Percentiles rank a stretch among this genome's conserved stretches.
phyloP scores from a whole-genome alignment of 2,113 vertebrate genomes.

The Potamarius usumacintae region DNA sequence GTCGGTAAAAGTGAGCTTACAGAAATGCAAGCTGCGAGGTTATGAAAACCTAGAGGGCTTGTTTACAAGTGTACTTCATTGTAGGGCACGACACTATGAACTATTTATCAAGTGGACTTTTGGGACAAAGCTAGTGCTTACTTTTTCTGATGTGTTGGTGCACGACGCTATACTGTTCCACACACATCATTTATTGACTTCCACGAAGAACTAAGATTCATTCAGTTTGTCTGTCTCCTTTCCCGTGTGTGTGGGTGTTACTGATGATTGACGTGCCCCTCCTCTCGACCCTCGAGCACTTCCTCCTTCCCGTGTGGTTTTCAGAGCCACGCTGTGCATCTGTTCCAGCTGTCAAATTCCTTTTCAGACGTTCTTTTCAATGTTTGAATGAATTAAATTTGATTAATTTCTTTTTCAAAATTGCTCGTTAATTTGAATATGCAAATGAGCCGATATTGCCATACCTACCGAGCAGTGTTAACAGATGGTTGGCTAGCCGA shows the following conservation, averaged over 20 bases:
- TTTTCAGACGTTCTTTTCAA: not conserved
- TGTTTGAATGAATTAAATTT: not conserved
- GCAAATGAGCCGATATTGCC: not conserved
- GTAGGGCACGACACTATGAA: not conserved
- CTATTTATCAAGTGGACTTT: not conserved
- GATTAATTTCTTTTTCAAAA: not conserved
- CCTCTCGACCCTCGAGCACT: constrained; percentile 39
- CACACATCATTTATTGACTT: not conserved
- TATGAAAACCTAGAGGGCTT: not conserved
- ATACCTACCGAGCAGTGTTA: not conserved
- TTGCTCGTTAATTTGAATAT: not conserved
- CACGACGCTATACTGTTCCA: not conserved
- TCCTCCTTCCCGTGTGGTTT: constrained; percentile 48
- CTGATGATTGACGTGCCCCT: constrained; percentile 27
- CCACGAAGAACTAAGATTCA: not conserved
- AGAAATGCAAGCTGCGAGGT: too few relatives aligned
- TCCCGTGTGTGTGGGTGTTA: not conserved
- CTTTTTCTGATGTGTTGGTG: not conserved
- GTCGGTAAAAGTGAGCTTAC: not conserved
- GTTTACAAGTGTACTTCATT: not conserved
- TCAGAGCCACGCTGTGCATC: constrained; percentile 19
- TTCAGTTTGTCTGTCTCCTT: not conserved
- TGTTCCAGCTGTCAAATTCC: not conserved
- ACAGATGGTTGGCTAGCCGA: not conserved
- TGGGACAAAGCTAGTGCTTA: not conserved